Conservation (phyloP, 2,888 invertebrate genomes). For the Andrena minutula region DNA sequence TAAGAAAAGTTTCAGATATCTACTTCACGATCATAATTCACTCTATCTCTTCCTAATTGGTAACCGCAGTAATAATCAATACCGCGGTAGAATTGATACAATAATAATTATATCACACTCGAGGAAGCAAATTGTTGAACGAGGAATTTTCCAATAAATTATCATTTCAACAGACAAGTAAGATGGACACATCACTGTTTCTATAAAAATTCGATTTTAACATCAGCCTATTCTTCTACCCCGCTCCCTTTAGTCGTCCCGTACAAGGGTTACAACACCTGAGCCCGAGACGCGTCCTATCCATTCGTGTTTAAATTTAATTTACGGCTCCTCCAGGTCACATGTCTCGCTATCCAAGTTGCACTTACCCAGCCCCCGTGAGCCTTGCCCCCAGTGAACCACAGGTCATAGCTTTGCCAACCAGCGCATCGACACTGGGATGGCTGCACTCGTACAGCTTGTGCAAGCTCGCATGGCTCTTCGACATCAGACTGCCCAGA, state of each 20-base stretch:
- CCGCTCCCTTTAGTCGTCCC: neutral
- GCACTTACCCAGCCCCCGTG: conserved; percentile 94
- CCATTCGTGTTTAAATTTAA: conserved; percentile 26
- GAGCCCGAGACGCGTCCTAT: neutral
- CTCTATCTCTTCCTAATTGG: neutral
- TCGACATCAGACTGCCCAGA: conserved; percentile 94
- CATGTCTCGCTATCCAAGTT: conserved; percentile 1
- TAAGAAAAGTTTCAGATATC: neutral
- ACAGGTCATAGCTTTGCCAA: conserved; percentile 89
- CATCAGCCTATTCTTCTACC: neutral
- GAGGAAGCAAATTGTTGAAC: neutral
- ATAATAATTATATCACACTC: neutral
- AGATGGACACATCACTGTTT: neutral
- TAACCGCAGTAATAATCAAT: neutral
- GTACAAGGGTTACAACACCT: neutral
- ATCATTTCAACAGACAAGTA: neutral
- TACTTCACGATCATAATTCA: no score
- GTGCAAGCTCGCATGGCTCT: conserved; percentile 94
- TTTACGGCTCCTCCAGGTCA: neutral
- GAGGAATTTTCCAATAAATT: neutral
- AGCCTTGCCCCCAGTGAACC: conserved; percentile 94
- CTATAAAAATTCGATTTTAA: neutral
- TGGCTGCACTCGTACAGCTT: conserved; percentile 97
- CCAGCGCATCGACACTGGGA: conserved; percentile 93
- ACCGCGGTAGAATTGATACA: neutral